Evolutionary conservation across 2,888 invertebrate species (phyloP), one percentile per base, ranked within the genome.

Genomic region (Epirrita christyi): DNA sequence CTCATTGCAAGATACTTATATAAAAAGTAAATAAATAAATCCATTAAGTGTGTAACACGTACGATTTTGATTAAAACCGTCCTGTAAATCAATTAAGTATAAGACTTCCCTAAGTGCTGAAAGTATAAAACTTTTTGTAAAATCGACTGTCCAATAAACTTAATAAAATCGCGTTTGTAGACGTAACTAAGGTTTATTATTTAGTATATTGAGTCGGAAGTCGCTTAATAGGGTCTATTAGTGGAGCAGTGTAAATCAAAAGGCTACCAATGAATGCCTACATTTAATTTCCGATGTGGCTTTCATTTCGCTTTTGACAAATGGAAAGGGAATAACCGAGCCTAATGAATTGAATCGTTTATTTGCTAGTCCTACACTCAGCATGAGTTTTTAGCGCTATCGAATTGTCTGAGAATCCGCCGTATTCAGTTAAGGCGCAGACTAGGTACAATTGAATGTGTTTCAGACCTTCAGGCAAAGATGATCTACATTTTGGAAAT

Each of bases 261-360:
- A 76, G 65, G 78, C 73, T 73, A 61, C 69, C 78, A 73, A 72
- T 80, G 79, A 78, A 81, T 80, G 47, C 47, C 51, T 55, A 78
- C 79, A 81, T 83, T 84, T 83, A 78, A 82, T 83, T 81, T 83
- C 80, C 80, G 81, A 74, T 66, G 68, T 66, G 74, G 81, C 75
- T 76, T 78, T 78, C 77, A 76, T 73, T 72, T 64, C 74, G 68
- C 72, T 73, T 76, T 80, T 79, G 69, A 76, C 67, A 63, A 66
- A 66, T 73, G 73, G 76, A 80, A 83, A 80, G 76, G 80, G 71
- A 66, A 59, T 66, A 40, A 55, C 40, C 8, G 11, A 46, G 34
- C 46, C 55, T 41, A 52, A 55, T 55, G 50, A 47, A 21, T 21
- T 21, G 21, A 21, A 21, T 21, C 27, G 36, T 48, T 43, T 42